These are phyloP conservation scores for Thymelicus sylvestris DNA, from an alignment of 2,888 invertebrate genomes.

Conservation along the genomic window DNA sequence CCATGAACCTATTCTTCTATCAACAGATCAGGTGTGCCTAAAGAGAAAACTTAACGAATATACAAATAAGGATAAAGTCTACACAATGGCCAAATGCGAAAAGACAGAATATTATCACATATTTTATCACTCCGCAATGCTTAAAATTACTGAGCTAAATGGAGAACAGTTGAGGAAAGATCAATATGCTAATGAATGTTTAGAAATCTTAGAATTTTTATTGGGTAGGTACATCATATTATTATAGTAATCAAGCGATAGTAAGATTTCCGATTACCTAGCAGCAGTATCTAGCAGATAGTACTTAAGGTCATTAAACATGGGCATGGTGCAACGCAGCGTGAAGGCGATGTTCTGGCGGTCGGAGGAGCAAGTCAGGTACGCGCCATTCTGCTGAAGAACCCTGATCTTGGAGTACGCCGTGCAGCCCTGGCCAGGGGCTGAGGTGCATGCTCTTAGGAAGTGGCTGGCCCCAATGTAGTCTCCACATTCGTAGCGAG, in stretches of 20 bases:
- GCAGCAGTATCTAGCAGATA: slow-evolving; percentile 64
- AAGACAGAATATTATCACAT: too few relatives aligned
- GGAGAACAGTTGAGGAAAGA: too few relatives aligned
- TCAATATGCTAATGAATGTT: too few relatives aligned
- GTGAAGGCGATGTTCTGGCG: slow-evolving; percentile 93
- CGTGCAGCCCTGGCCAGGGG: slow-evolving; percentile 87
- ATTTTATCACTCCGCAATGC: too few relatives aligned
- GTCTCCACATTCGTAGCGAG: slow-evolving; percentile 91
- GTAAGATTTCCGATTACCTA: slow-evolving; percentile 50
- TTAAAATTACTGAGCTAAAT: too few relatives aligned
- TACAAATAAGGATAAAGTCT: too few relatives aligned
- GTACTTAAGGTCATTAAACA: slow-evolving; percentile 58
- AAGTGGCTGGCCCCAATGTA: slow-evolving; percentile 91
- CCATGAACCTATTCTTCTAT: too few relatives aligned
- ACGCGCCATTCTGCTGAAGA: slow-evolving; percentile 91
- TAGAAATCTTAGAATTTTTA: too few relatives aligned
- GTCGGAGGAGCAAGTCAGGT: slow-evolving; percentile 87
- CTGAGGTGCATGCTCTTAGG: slow-evolving; percentile 89
- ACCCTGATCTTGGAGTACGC: slow-evolving; percentile 90
- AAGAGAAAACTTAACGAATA: too few relatives aligned
- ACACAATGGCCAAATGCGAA: too few relatives aligned
- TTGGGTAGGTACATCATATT: too few relatives aligned
- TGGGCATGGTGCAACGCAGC: slow-evolving; percentile 68
- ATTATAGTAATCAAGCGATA: not conserved
- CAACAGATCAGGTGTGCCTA: too few relatives aligned